phyloP scores from a whole-genome alignment of 2,888 invertebrate species.

The Taenaris catops region DNA sequence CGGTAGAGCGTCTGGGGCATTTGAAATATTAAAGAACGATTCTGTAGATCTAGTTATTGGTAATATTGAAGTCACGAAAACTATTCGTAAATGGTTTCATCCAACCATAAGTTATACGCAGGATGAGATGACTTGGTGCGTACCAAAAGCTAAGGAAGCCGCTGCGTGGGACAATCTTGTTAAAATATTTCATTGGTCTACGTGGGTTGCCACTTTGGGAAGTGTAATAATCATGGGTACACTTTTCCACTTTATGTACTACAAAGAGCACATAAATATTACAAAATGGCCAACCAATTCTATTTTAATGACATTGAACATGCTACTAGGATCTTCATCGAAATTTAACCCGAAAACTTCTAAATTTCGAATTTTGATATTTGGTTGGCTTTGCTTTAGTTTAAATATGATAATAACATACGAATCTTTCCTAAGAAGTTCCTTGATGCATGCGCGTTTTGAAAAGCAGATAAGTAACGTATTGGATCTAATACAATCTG shows the following conservation, averaged over 20 bases:
- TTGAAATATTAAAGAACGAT: conserved; percentile 45
- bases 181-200: conserved; percentile 69
- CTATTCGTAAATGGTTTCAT: conserved; percentile 62
- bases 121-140: conserved; percentile 73
- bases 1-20: conserved; percentile 62
- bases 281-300: conserved; percentile 71
- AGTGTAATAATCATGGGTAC: conserved; percentile 55
- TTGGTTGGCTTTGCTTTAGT: conserved; percentile 69
- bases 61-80: conserved; percentile 66
- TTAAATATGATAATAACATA: conserved; percentile 72
- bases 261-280: conserved; percentile 46
- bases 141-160: conserved; percentile 59
- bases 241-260: conserved; percentile 57
- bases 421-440: conserved; percentile 71
- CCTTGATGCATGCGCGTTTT: conserved; percentile 73
- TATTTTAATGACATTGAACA: conserved; percentile 63
- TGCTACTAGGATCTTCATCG: conserved; percentile 69
- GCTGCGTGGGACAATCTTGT: conserved; percentile 69
- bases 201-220: conserved; percentile 59
- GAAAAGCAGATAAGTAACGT: conserved; percentile 71
- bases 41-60: conserved; percentile 61
- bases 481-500: conserved; percentile 60
- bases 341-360: conserved; percentile 55
- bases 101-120: conserved; percentile 69
- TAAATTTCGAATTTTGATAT: conserved; percentile 62